phyloP scores from a whole-genome alignment of 2,888 invertebrate species.

The Caenorhabditis imperialis region DNA sequence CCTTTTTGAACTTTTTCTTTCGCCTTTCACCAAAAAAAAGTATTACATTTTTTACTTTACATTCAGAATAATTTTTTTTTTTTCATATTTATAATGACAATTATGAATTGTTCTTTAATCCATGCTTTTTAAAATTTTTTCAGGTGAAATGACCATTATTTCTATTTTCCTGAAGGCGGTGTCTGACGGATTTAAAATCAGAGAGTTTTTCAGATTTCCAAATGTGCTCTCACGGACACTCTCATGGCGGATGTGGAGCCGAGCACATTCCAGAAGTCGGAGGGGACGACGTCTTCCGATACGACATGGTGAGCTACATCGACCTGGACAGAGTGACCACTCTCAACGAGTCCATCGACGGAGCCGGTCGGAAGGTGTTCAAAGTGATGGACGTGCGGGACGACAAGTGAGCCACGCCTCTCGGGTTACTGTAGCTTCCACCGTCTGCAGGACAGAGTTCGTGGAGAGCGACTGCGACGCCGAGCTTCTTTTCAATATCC shows the following conservation, averaged over 20 bases:
- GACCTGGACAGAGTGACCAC: conserved; percentile 83
- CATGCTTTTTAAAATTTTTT: too few relatives aligned
- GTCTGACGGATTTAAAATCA: too few relatives aligned
- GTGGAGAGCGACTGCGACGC: conserved; percentile 97
- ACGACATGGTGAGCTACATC: conserved; percentile 62
- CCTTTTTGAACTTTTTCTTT: not conserved
- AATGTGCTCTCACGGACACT: conserved; percentile 58
- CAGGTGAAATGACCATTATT: too few relatives aligned
- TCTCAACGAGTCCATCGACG: conserved; percentile 90
- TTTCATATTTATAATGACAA: too few relatives aligned
- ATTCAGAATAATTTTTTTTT: not conserved
- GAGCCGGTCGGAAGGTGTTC: conserved; percentile 90
- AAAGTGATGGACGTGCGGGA: conserved; percentile 88
- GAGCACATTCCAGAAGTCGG: conserved; percentile 33
- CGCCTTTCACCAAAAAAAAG: not conserved
- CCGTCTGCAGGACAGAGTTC: conserved; percentile 61
- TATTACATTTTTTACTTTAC: not conserved
- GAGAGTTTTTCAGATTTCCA: not conserved
- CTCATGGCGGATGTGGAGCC: conserved; percentile 48
- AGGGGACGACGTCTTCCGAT: conserved; percentile 49
- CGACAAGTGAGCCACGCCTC: conserved; percentile 82
- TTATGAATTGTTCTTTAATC: not conserved
- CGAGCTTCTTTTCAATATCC: conserved; percentile 95
- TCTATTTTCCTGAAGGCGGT: too few relatives aligned
- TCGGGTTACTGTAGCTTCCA: conserved; percentile 2